Percentiles rank a stretch among this genome's conserved stretches.
Evolutionary conservation across 92 coral and sea anemone species (phyloP).

Genomic region (Heliopora coerulea): DNA sequence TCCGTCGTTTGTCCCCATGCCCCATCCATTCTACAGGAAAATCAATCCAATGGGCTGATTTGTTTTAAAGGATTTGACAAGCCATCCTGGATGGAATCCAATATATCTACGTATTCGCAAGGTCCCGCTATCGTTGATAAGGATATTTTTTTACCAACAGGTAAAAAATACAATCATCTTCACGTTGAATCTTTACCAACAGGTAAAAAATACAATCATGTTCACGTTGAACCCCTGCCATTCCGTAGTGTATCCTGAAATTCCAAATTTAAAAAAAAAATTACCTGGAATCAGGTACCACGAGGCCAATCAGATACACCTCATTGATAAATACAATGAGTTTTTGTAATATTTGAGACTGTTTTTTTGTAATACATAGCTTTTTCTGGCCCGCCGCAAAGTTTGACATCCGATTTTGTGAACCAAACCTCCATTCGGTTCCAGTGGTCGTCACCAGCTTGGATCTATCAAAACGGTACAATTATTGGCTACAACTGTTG

Average conservation of each 20-base stretch:
- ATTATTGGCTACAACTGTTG: neutral
- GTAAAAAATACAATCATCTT: conserved; percentile 12
- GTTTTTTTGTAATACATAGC: neutral
- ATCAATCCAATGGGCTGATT: conserved; percentile 22
- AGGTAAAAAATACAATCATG: conserved; percentile 22
- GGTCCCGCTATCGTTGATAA: conserved; percentile 29
- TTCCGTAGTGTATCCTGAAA: too few relatives aligned
- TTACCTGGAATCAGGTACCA: too few relatives aligned
- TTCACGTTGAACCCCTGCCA: neutral
- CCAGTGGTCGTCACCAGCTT: neutral
- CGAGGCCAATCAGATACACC: too few relatives aligned
- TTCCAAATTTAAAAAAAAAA: too few relatives aligned
- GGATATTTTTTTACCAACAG: conserved; percentile 22
- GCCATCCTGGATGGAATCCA: conserved; percentile 25
- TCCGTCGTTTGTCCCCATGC: conserved; percentile 20
- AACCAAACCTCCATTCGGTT: neutral
- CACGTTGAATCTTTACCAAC: neutral
- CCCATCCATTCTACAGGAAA: neutral
- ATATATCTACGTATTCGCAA: conserved; percentile 6
- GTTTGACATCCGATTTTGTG: neutral
- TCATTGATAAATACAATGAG: too few relatives aligned
- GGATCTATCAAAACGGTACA: neutral
- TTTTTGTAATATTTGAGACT: too few relatives aligned
- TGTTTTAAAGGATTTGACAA: conserved; percentile 22
- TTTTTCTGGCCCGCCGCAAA: neutral